Conservation (phyloP, 2,888 invertebrate species). For the Encarsia formosa region DNA sequence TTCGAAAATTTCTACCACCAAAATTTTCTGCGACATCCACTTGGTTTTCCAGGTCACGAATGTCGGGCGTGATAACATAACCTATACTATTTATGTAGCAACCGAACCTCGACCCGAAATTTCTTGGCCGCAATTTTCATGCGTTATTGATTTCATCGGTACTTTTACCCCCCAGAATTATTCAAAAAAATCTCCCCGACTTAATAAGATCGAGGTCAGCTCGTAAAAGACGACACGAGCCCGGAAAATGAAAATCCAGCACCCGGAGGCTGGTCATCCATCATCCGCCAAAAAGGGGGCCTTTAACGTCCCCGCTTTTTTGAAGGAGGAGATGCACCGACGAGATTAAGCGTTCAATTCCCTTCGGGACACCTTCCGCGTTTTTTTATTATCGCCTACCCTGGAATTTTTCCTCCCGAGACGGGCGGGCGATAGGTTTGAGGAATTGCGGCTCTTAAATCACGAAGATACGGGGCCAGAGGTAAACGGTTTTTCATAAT, state of each 20-base stretch:
- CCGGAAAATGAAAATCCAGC: slow-evolving; percentile 22
- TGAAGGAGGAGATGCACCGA: slow-evolving; percentile 19
- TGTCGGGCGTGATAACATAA: no score
- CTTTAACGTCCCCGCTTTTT: neutral
- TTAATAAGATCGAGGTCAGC: slow-evolving; percentile 21
- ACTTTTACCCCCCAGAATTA: neutral
- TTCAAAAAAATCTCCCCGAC: slow-evolving; percentile 4
- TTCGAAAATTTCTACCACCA: no score
- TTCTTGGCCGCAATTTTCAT: no score
- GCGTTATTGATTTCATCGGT: neutral
- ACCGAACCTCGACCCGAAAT: no score
- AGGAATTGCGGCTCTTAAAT: slow-evolving; percentile 1
- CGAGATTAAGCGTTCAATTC: slow-evolving; percentile 22
- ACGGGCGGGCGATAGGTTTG: neutral
- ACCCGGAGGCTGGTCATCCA: slow-evolving; percentile 13
- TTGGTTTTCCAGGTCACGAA: no score
- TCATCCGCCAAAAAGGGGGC: slow-evolving; percentile 4
- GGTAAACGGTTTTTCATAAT: no score
- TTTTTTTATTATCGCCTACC: no score
- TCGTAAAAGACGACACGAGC: no score
- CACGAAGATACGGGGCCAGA: neutral
- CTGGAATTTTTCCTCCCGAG: slow-evolving; percentile 6
- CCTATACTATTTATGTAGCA: no score
- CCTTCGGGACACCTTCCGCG: slow-evolving; percentile 5
- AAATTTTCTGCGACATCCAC: no score